phyloP scores from a whole-genome alignment of 2,888 invertebrate species.

The Sphaerophoria rueppellii region DNA sequence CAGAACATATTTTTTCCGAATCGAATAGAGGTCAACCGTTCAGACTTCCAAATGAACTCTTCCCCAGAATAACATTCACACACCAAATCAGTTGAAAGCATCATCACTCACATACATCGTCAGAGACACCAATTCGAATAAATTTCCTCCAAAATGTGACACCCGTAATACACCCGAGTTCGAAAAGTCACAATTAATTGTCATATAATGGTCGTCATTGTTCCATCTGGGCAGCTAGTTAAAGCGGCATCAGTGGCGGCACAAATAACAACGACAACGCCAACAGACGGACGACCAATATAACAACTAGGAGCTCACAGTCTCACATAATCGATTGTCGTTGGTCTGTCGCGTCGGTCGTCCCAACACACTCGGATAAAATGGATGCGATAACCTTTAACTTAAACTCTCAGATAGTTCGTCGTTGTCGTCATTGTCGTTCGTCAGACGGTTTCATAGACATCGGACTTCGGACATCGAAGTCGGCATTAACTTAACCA shows the following conservation, averaged over 20 bases:
- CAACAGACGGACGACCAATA: neutral
- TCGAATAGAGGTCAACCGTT: no score
- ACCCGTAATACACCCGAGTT: constrained; percentile 28
- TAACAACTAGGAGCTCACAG: constrained; percentile 46
- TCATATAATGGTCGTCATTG: constrained; percentile 59
- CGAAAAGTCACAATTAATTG: constrained; percentile 60
- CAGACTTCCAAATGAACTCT: neutral
- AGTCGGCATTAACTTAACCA: neutral
- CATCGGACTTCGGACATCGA: neutral
- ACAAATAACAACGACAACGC: neutral
- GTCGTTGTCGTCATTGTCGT: neutral
- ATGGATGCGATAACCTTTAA: constrained; percentile 58
- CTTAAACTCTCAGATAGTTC: constrained; percentile 4
- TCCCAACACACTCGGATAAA: constrained; percentile 44
- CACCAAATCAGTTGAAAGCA: neutral
- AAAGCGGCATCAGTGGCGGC: neutral
- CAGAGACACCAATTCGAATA: constrained; percentile 11
- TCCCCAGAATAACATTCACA: neutral
- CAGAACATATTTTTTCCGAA: no score
- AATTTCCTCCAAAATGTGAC: constrained; percentile 17
- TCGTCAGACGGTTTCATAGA: neutral
- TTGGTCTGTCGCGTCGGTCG: neutral
- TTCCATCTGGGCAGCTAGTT: constrained; percentile 42
- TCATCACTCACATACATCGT: neutral
- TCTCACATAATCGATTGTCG: constrained; percentile 24